Percentiles rank a stretch among this genome's conserved stretches.
Evolutionary conservation across 1,140 invertebrate species (phyloP).

Genomic region (Bombus affinis): DNA sequence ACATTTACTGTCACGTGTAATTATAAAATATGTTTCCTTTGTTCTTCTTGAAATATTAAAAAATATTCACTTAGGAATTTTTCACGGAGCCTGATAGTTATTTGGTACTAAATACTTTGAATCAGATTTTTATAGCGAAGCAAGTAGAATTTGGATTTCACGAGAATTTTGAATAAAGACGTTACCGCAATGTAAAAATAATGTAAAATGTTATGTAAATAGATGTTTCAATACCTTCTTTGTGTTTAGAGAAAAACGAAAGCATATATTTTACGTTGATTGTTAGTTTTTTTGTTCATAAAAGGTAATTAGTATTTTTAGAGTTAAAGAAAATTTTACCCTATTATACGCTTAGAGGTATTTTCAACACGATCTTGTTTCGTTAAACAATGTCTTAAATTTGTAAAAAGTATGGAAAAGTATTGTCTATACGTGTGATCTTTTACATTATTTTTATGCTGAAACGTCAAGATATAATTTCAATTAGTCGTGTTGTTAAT

Average conservation of each 20-base stretch:
- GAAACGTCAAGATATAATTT: no score
- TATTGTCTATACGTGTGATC: no score
- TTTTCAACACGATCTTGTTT: no score
- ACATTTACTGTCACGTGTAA: background rate
- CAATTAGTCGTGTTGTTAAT: no score
- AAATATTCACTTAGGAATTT: no score
- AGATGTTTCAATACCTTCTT: background rate
- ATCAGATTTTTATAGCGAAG: background rate
- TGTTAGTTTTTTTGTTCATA: background rate
- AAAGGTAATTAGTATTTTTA: background rate
- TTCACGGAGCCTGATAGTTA: no score
- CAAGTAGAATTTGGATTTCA: no score
- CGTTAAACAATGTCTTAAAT: no score
- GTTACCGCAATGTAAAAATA: background rate
- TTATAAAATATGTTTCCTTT: background rate
- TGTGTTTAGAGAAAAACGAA: background rate
- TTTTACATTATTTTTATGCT: no score
- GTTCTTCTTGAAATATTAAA: background rate
- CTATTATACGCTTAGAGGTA: no score
- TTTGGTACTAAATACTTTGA: no score
- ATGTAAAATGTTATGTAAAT: background rate
- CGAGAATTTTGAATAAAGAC: background rate
- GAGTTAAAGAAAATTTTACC: no score
- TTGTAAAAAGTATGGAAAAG: background rate
- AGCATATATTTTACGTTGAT: background rate